A percentile compares a stretch with the other conserved stretches of the same genome.
phyloP scores from a whole-genome alignment of 1,140 invertebrate species.

The Melanaphis sacchari region DNA sequence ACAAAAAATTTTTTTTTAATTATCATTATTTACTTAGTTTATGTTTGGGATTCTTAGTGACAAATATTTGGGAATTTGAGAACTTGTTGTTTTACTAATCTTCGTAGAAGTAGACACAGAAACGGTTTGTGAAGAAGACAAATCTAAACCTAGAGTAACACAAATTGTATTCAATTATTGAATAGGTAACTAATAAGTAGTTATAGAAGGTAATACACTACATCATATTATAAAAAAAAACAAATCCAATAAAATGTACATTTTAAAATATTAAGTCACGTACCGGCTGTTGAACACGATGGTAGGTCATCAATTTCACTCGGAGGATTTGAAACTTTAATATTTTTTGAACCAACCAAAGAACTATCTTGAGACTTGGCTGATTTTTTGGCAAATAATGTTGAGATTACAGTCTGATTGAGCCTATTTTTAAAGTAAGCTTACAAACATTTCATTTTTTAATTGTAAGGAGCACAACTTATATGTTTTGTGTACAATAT shows the following conservation, averaged over 20 bases:
- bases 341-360: neutral
- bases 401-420: neutral
- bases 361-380: neutral
- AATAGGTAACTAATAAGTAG: neutral
- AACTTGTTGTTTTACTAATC: neutral
- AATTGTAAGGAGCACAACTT: neutral
- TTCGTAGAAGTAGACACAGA: neutral
- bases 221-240: neutral
- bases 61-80: neutral
- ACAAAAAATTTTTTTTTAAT: too few relatives aligned
- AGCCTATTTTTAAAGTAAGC: neutral
- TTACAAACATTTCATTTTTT: neutral
- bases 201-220: neutral
- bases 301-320: neutral
- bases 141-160: neutral
- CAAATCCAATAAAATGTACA: neutral
- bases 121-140: neutral
- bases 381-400: neutral
- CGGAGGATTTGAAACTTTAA: neutral
- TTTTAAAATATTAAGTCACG: neutral
- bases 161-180: neutral
- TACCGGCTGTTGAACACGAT: neutral
- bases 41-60: neutral
- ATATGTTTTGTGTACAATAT: neutral
- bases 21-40: too few relatives aligned